Evolutionary conservation across 2,113 vertebrate species (phyloP).

Genomic region (Prionailurus bengalensis): DNA sequence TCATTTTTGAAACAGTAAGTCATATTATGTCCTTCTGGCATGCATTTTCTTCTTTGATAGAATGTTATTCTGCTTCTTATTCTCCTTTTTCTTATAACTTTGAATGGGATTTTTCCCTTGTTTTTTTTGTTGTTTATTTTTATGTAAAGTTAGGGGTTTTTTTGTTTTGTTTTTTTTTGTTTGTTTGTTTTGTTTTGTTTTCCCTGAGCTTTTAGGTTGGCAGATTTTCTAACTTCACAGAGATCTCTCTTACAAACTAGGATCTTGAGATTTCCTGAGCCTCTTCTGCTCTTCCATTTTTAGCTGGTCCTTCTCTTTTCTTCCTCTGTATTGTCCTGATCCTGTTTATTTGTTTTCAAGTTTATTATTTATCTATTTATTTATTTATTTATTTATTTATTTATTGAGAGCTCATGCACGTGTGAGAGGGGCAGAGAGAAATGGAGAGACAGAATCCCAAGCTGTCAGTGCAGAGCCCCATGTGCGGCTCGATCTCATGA

Average conservation of each 20-base stretch:
- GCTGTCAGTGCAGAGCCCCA: too few species aligned
- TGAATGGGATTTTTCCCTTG: not conserved
- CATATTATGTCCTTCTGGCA: not conserved
- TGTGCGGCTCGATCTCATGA: too few species aligned
- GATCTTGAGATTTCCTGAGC: not conserved
- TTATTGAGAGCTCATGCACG: too few species aligned
- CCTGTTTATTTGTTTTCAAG: not conserved
- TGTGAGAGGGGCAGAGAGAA: too few species aligned
- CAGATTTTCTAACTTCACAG: not conserved
- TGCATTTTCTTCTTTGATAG: not conserved
- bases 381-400: too few species aligned
- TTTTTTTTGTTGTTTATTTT: not conserved
- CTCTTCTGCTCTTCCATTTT: not conserved
- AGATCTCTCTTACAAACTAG: not conserved
- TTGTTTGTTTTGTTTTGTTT: not conserved
- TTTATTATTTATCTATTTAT: too few species aligned
- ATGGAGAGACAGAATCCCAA: too few species aligned
- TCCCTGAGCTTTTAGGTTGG: not conserved
- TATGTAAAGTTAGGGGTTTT: not conserved
- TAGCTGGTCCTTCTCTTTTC: not conserved
- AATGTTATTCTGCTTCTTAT: not conserved
- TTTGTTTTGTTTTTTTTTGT: not conserved
- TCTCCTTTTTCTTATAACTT: not conserved
- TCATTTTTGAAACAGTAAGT: not conserved
- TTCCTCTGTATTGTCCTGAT: not conserved